Base-by-base conservation (phyloP, 2,888 invertebrate genomes). In the Diaphora mendica region DNA sequence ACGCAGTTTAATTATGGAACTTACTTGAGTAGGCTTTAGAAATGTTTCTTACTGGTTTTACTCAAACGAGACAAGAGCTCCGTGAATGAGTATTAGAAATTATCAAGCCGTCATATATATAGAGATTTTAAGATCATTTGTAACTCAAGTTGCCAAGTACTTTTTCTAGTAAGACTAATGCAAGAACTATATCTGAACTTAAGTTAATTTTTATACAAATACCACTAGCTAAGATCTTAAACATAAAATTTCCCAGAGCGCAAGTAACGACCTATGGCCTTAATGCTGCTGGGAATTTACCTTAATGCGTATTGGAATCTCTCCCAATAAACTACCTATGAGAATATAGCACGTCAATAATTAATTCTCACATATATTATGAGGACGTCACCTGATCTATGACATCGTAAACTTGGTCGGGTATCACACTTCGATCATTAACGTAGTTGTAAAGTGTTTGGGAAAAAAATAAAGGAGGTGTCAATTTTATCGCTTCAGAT, bases 291-390 rank as follows among this genome's bases (percentile, higher is more conserved):
- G 71, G 62, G 48, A 76, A 64, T 65, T 64, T 48, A 64, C 71
- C 72, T 68, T 84, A 81, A 85, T 82, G 78, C 86, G 76, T 77
- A 82, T 82, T 74, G 84, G 84, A 85, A 85, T 85, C 78, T 76
- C 70, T 68, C 77, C 77, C 70, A 79, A 85, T 76, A 76, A 73
- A 76, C 66, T 62, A 76, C 76, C 71, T 75, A 65, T 69, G 72
- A 72, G 81, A 81, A 83, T 87, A 86, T 84, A 82, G 84, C 82
- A 81, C 75, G 78, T 83, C 79, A 78, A 82, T 88, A 88, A 89
- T 89, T 83, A 89, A 85, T 87, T 89, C 89, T 88, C 89, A 89
- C 89, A 88, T 83, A 74, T 86, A 76, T 83, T 82, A 85, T 82
- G 76, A 81, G 73, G 77, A 77, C 74, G 73, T 75, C 78, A 70